A percentile compares a stretch with the other conserved stretches of the same genome.
Conservation (phyloP, 1,140 invertebrate species). For the Conopomorpha cramerella region DNA sequence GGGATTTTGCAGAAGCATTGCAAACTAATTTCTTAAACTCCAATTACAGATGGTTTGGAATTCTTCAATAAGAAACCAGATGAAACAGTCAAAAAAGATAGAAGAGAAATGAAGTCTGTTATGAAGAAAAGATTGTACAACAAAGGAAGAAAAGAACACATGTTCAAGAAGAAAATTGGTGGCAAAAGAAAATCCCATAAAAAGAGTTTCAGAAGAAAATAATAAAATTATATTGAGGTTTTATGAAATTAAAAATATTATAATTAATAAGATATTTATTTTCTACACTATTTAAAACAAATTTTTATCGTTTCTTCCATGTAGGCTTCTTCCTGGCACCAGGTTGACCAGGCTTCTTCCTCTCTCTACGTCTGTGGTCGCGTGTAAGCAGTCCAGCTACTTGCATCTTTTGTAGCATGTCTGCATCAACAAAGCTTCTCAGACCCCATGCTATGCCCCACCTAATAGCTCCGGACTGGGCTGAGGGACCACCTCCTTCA, state of each 20-base stretch:
- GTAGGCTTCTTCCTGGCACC: constrained; percentile 91
- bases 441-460: constrained; percentile 82
- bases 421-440: constrained; percentile 78
- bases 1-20: no score
- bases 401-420: constrained; percentile 84
- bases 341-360: constrained; percentile 93
- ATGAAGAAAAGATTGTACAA: constrained; percentile 66
- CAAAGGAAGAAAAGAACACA: constrained; percentile 60
- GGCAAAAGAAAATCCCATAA: constrained; percentile 39
- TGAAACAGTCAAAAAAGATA: constrained; percentile 48
- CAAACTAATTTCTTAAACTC: no score
- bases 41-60: constrained; percentile 62
- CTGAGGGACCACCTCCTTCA: constrained; percentile 70
- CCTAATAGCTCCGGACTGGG: constrained; percentile 83
- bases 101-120: constrained; percentile 63
- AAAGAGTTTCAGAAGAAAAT: constrained; percentile 32
- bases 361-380: constrained; percentile 80
- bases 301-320: constrained; percentile 85
- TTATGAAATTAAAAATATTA: not conserved
- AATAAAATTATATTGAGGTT: constrained; percentile 8
- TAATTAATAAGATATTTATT: not conserved
- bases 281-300: not conserved
- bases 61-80: constrained; percentile 58
- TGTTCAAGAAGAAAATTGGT: constrained; percentile 56
- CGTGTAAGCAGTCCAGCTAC: constrained; percentile 88